These are phyloP conservation scores for Conus canariensis DNA, from an alignment of 2,888 invertebrate species.

Conservation along the genomic window DNA sequence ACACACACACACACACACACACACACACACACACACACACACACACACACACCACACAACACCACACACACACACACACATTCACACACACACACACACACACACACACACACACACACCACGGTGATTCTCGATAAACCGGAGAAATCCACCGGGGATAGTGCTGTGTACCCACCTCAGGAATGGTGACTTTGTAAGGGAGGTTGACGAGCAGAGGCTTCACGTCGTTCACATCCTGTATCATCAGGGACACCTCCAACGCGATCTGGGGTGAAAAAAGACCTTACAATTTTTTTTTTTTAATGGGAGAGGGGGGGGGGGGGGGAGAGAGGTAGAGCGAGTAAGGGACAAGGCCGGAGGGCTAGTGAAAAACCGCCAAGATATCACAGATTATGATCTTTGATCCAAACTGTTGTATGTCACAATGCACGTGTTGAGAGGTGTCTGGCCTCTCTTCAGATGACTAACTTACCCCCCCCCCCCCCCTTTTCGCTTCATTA, in stretches of 20 bases:
- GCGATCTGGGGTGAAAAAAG: conserved; percentile 59
- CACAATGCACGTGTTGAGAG: too few relatives aligned
- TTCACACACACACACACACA: conserved; percentile 5
- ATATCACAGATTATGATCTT: background rate
- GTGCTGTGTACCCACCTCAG: conserved; percentile 62
- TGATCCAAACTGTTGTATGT: too few relatives aligned
- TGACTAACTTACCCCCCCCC: too few relatives aligned
- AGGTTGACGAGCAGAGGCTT: conserved; percentile 86
- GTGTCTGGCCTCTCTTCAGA: too few relatives aligned
- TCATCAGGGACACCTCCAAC: conserved; percentile 74
- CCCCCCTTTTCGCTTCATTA: too few relatives aligned
- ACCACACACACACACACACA: conserved; percentile 11
- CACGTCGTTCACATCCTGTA: conserved; percentile 80
- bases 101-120: conserved; percentile 4
- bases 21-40: background rate
- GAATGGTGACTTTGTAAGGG: conserved; percentile 68
- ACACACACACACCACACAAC: background rate
- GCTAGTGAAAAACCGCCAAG: background rate
- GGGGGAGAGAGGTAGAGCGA: background rate
- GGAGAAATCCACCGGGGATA: background rate
- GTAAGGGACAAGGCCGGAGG: too few relatives aligned
- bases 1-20: background rate
- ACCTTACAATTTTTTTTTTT: background rate
- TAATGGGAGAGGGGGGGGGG: background rate
- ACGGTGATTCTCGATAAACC: background rate